Evolutionary conservation across 1,140 invertebrate species (phyloP), one percentile per base, ranked within the genome.

Genomic region (Ostrea edulis): DNA sequence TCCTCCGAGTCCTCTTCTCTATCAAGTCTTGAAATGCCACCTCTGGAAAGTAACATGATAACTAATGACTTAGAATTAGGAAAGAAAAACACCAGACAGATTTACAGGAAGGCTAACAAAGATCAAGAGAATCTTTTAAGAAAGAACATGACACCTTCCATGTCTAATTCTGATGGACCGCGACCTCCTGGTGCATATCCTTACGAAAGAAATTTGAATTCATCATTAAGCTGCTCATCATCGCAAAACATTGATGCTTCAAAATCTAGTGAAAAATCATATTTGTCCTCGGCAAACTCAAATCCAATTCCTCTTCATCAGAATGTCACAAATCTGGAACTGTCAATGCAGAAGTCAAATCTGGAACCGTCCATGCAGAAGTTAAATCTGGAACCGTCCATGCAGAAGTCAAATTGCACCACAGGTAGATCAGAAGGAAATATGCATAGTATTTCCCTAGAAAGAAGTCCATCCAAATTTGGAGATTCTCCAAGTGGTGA

Each of bases 11-110:
- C 68, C 25, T 77, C 68, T 77, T 77, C 68, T 77, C 68, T 11
- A 25, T 29, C 25, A 29, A 77, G 68, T 77, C 29, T 77, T 22
- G 68, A 77, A 77, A 77, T 77, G 68, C 68, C 68, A 77, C 22
- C 22, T 25, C 68, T 77, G 11, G 68, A 77, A 29, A 77, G 22
- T 35, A 14, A 77, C 35, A 17, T 62, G 20, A 62, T 7, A 20
- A 62, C 5, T 5, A 44, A 44, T 44, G 5, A 44, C 35, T 44
- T 44, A 44, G 35, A 44, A 44, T 62, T 25, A 77, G 22, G 9
- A 77, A 77, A 29, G 68, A 77, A 35, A 77, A 35, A 22, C 25
- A 77, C 11, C 22, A 29, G 68, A 29, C 11, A 77, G 4, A 77
- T 14, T 29, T 25, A 22, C 12, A 77, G 14, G 14, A 77, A 77